Conservation (phyloP, 2,888 invertebrate genomes). For the Polymixis flavicincta region DNA sequence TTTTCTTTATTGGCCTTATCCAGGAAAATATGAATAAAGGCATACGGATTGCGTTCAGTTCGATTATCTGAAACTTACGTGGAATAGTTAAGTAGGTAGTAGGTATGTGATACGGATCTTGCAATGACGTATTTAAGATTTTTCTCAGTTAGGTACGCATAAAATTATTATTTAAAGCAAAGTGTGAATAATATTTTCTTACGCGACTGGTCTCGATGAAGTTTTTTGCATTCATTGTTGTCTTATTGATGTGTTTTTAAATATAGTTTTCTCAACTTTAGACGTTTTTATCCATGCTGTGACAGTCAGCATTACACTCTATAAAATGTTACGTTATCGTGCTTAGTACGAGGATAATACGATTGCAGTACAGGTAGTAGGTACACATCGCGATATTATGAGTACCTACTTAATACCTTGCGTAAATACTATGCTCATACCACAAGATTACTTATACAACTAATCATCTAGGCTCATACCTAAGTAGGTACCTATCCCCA, state of each 20-base stretch:
- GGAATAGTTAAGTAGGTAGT: neutral
- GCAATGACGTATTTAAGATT: neutral
- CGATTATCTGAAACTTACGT: neutral
- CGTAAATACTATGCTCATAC: neutral
- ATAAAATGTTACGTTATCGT: neutral
- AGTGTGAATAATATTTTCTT: conserved; percentile 20
- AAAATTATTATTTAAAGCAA: neutral
- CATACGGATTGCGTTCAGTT: neutral
- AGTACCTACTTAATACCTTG: neutral
- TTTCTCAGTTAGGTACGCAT: conserved; percentile 5
- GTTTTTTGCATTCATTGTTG: neutral
- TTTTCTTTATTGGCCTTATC: neutral
- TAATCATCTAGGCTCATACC: no score
- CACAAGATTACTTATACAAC: no score
- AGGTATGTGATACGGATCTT: neutral
- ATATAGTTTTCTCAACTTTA: neutral
- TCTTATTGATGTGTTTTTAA: neutral
- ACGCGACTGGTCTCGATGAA: neutral
- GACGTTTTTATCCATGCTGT: neutral
- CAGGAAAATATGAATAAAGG: conserved; percentile 8
- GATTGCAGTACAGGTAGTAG: neutral
- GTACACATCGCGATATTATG: neutral
- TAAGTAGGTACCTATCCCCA: no score
- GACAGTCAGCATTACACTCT: neutral
- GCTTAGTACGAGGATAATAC: conserved; percentile 1